Evolutionary conservation across 2,113 vertebrate species (phyloP), one percentile per base, ranked within the genome.

Genomic region (Tyto alba): DNA sequence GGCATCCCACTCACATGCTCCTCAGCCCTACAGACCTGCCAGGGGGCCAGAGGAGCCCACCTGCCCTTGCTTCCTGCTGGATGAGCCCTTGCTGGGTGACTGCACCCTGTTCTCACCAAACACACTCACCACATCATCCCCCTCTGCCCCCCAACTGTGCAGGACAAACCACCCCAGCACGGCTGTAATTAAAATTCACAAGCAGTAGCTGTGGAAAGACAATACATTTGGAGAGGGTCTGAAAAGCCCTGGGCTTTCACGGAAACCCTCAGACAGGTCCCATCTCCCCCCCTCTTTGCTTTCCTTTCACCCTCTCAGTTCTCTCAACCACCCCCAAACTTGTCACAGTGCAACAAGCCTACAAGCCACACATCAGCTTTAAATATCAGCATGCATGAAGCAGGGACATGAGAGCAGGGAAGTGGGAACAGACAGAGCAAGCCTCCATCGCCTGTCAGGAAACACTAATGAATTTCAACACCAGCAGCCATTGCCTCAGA

Each of bases 381-480:
- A 98, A 98, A 98, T 98, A 98, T 95, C 98, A 98, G 96, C 78
- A 57, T 93, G 95, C 96, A 41, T 93, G 97, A 98, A 98, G 98
- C 97, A 91, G 96, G 95, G 98, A 96, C 96, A 97, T 47, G 85
- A 97, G 97, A 98, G 97, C 93, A 72, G 97, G 94, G 89, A 96
- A 97, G 96, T 91, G 88, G 96, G 97, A 98, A 97, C 94, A 97
- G 97, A 98, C 96, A 97, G 97, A 92, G 56, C 90, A 76, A 71
- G 85, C 90, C 98, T 98, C 97, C 96, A 97, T 96, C 85, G 96
- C 97, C 98, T 98, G 98, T 98, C 98, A 98, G 97, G 92, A 79
- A 95, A 92, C 97, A 97, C 98, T 98, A 98, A 98, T 98, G 98
- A 98, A 98, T 98, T 97, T 97, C 97, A 98, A 95, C 96, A 95